Evolutionary conservation across 1,140 invertebrate genomes (phyloP), one percentile per base, ranked within the genome.

Genomic region (Tetraneura akinire): DNA sequence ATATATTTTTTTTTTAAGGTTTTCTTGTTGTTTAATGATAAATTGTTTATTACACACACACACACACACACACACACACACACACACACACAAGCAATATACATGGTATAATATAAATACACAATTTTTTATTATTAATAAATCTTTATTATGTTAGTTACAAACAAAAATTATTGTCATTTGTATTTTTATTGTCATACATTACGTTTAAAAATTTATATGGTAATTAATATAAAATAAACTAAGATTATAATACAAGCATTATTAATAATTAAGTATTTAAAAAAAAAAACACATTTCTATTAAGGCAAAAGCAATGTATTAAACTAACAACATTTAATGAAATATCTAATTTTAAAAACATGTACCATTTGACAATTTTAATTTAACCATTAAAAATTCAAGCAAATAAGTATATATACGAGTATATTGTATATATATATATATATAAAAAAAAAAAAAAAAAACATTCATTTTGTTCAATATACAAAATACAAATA

Each of bases 141-240:
- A 71, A 71, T 71, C 45, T 71, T 71, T 71, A 71, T 70, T 70
- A 49, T 29, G 9, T 71, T 51, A 49, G 47, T 71, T 71, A 71
- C 45, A 71, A 29, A 70, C 9, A 49, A 71, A 68, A 70, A 51
- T 71, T 71, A 71, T 71, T 71, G 68, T 71, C 68, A 71, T 71
- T 70, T 26, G 66, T 70, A 49, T 26, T 49, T 10, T 68, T 68
- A 68, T 68, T 68, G 66, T 68, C 64, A 68, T 68, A 68, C 21
- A 16, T 21, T 68, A 68, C 9, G 16, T 21, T 47, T 47, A 47
- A 42, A 37, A 21, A 14, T 45, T 37, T 45, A 47, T 9, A 16
- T 49, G 42, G 23, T 70, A 70, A 47, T 70, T 68, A 68, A 18
- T 45, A 37, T 70, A 26, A 70, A 37, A 37, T 49, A 23, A 49